phyloP scores from a whole-genome alignment of 2,113 vertebrate species.

The Neomonachus schauinslandi region DNA sequence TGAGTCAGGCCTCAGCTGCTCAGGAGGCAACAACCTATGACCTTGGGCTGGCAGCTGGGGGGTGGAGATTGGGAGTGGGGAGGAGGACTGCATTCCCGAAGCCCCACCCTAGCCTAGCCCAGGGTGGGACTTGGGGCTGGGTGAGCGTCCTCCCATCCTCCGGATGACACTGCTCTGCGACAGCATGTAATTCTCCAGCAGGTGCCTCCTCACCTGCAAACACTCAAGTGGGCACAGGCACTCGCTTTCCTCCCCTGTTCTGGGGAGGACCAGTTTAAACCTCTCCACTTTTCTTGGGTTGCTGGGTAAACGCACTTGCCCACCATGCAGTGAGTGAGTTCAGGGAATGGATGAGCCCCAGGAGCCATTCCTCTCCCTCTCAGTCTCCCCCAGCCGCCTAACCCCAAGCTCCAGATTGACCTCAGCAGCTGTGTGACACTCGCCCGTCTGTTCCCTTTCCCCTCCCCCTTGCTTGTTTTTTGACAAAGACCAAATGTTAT shows the following conservation, averaged over 20 bases:
- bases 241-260: background rate
- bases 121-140: background rate
- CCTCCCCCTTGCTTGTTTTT: conserved; percentile 74
- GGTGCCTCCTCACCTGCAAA: conserved; percentile 43
- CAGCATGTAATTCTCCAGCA: background rate
- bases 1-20: conserved; percentile 70
- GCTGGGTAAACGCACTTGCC: background rate
- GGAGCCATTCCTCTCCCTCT: background rate
- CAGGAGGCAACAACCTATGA: background rate
- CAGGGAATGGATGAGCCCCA: conserved; percentile 1
- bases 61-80: background rate
- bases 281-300: background rate
- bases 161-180: background rate
- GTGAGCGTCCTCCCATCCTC: background rate
- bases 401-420: conserved; percentile 68
- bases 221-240: too few species aligned
- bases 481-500: conserved; percentile 82
- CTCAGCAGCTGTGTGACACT: conserved; percentile 74
- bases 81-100: conserved; percentile 44
- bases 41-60: conserved; percentile 57
- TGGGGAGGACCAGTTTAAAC: conserved; percentile 25
- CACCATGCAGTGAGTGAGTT: background rate
- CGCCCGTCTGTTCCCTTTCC: conserved; percentile 64
- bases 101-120: conserved; percentile 23
- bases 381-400: background rate